phyloP scores from a whole-genome alignment of 2,797 vertebrate species.

The Hozukius guyotensis region DNA sequence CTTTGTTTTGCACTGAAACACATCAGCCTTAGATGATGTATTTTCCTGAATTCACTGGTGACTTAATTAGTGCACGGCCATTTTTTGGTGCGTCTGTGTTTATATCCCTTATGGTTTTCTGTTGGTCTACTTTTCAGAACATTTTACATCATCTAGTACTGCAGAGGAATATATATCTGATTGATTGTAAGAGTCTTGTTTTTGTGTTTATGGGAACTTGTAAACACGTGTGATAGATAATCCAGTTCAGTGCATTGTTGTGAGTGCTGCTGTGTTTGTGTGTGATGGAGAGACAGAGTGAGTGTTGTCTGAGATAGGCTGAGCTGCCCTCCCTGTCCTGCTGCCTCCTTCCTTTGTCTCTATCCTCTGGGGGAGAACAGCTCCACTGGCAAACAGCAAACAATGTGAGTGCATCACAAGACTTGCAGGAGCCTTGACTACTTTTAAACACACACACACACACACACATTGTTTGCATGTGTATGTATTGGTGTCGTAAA shows the following conservation, averaged over 20 bases:
- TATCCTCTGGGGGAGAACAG: slow-evolving; percentile 74
- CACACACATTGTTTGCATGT: slow-evolving; percentile 3
- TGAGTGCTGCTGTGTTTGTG: slow-evolving; percentile 55
- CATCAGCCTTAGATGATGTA: slow-evolving; percentile 41
- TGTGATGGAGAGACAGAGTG: slow-evolving; percentile 73
- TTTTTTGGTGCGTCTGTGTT: slow-evolving; percentile 61
- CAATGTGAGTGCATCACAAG: slow-evolving; percentile 79
- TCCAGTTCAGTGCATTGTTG: slow-evolving; percentile 54
- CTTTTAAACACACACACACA: slow-evolving; percentile 47
- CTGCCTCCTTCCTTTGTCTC: slow-evolving; percentile 82
- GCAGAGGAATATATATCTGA: slow-evolving; percentile 30
- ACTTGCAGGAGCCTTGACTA: slow-evolving; percentile 67
- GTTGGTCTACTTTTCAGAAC: slow-evolving; percentile 45
- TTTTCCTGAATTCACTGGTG: slow-evolving; percentile 63
- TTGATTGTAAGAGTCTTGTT: slow-evolving; percentile 42
- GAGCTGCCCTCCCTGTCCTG: slow-evolving; percentile 73
- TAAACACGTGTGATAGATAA: slow-evolving; percentile 69
- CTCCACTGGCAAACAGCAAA: slow-evolving; percentile 82
- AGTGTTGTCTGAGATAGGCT: slow-evolving; percentile 82
- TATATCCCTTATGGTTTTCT: slow-evolving; percentile 53
- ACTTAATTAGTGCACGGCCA: slow-evolving; percentile 63
- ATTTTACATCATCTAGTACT: slow-evolving; percentile 23
- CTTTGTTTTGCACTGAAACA: slow-evolving; percentile 59
- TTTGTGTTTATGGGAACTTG: slow-evolving; percentile 40
- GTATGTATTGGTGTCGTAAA: neutral